Percentiles rank a stretch among this genome's conserved stretches.
Evolutionary conservation across 2,888 invertebrate species (phyloP).

Genomic region (Scotopteryx bipunctaria): DNA sequence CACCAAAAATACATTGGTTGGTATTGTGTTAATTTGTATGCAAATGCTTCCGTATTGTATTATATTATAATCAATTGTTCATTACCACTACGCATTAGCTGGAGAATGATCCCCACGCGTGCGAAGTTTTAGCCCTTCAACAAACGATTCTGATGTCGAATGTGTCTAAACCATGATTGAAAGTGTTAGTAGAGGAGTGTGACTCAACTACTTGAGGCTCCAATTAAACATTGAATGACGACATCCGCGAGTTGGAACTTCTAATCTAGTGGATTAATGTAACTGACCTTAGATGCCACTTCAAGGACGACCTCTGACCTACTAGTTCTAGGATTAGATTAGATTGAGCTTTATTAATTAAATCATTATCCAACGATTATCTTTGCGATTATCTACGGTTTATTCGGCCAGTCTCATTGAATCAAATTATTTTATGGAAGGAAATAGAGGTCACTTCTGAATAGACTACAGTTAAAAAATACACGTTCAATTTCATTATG

Average conservation of each 20-base stretch:
- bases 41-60: too few species aligned
- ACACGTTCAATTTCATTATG: too few species aligned
- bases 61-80: too few species aligned
- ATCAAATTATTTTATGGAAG: too few species aligned
- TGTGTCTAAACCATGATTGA: conserved; percentile 7
- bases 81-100: too few species aligned
- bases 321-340: neutral
- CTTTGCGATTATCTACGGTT: too few species aligned
- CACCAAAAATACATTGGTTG: too few species aligned
- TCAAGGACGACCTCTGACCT: conserved; percentile 14
- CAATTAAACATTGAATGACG: conserved; percentile 41
- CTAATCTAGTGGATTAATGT: conserved; percentile 26
- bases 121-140: conserved; percentile 8
- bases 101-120: too few species aligned
- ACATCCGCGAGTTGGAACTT: conserved; percentile 34
- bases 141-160: neutral
- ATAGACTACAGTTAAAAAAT: too few species aligned
- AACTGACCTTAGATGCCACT: conserved; percentile 11
- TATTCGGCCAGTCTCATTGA: too few species aligned
- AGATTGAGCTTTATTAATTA: neutral
- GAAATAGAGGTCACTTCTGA: too few species aligned
- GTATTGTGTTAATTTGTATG: too few species aligned
- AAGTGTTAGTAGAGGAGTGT: conserved; percentile 17
- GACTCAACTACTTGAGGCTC: conserved; percentile 39
- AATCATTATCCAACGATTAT: neutral